These are phyloP conservation scores for Pangasius krempfi DNA, from an alignment of 2,797 vertebrate genomes.

Conservation along the genomic window DNA sequence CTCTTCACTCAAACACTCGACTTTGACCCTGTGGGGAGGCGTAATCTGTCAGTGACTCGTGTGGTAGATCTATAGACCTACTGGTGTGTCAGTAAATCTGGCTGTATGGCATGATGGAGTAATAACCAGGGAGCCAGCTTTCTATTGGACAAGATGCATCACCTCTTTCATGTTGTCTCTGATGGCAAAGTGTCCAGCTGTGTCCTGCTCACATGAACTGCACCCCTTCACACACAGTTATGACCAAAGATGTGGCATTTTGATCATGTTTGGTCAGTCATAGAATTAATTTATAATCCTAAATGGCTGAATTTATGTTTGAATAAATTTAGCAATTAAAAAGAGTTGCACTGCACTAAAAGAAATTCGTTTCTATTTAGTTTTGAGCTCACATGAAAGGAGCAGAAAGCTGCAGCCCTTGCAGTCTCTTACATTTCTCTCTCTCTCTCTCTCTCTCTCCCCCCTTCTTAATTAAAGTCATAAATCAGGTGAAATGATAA, in stretches of 20 bases:
- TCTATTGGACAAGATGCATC: slow-evolving; percentile 17
- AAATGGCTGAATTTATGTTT: background rate
- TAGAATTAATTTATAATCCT: background rate
- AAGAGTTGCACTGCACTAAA: slow-evolving; percentile 6
- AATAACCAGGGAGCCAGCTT: slow-evolving; percentile 22
- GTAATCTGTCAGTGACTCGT: slow-evolving; percentile 35
- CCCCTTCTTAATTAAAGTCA: slow-evolving; percentile 54
- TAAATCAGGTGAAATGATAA: slow-evolving; percentile 57
- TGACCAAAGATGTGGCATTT: slow-evolving; percentile 9
- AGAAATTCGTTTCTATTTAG: background rate
- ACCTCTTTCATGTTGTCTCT: slow-evolving; percentile 36
- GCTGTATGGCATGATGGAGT: slow-evolving; percentile 41
- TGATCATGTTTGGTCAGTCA: background rate
- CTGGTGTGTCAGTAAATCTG: slow-evolving; percentile 44
- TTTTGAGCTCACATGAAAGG: slow-evolving; percentile 4
- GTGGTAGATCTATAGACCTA: slow-evolving; percentile 47
- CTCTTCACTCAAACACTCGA: slow-evolving; percentile 2
- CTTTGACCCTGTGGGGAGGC: slow-evolving; percentile 15
- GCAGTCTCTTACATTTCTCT: slow-evolving; percentile 26
- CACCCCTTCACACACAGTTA: slow-evolving; percentile 15
- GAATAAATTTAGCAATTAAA: background rate
- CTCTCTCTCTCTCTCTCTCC: slow-evolving; percentile 21
- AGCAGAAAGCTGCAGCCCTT: slow-evolving; percentile 12
- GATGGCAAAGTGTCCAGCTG: slow-evolving; percentile 33
- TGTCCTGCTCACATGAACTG: slow-evolving; percentile 28